phyloP scores from a whole-genome alignment of 2,113 vertebrate genomes.

The Dipodomys spectabilis region DNA sequence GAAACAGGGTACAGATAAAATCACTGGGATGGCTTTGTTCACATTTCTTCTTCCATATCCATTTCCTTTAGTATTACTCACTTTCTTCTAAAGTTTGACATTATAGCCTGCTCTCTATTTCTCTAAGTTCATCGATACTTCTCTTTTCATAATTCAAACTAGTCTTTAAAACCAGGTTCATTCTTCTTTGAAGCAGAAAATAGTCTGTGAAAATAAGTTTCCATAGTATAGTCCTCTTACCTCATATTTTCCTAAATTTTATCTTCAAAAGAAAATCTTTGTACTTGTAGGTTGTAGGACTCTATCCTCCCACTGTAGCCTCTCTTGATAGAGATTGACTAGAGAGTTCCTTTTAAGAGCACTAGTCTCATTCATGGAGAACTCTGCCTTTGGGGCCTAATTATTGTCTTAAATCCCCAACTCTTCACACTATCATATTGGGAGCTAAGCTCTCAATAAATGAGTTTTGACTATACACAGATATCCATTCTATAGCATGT shows the following conservation, averaged over 20 bases:
- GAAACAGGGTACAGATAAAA: not conserved
- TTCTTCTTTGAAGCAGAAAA: not conserved
- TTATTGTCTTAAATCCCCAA: too few species aligned
- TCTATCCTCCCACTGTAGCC: not conserved
- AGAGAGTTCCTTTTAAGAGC: not conserved
- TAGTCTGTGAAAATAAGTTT: not conserved
- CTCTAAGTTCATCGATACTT: not conserved
- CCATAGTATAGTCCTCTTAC: not conserved
- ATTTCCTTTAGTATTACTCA: not conserved
- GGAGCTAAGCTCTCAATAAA: not conserved
- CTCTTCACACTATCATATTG: not conserved
- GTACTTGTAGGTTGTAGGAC: not conserved
- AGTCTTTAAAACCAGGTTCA: not conserved
- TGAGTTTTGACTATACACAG: not conserved
- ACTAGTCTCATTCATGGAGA: not conserved
- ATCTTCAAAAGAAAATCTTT: not conserved
- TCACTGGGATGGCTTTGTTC: not conserved
- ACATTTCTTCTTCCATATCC: not conserved
- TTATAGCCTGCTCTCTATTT: not conserved
- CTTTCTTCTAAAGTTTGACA: constrained; percentile 22
- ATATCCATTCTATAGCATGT: not conserved
- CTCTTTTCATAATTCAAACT: not conserved
- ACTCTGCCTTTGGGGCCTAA: not conserved
- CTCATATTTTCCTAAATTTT: not conserved
- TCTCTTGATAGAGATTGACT: not conserved